These are phyloP conservation scores for Corydoras sp. DNA, from an alignment of 2,113 vertebrate species.

Conservation along the genomic window DNA sequence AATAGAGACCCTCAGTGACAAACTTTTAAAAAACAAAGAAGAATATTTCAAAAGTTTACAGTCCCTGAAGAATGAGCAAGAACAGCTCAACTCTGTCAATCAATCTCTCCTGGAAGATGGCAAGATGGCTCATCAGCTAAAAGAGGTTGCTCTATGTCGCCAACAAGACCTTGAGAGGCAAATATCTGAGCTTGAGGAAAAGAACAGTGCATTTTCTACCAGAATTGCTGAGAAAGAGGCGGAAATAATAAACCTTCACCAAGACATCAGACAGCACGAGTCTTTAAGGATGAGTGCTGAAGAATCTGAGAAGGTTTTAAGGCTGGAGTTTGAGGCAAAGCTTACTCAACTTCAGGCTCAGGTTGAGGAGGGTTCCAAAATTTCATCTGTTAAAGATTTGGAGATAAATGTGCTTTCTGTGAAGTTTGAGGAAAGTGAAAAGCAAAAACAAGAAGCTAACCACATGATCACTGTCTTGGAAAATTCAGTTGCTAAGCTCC, in stretches of 20 bases:
- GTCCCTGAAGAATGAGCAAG: not conserved
- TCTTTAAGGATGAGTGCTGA: conserved; percentile 6
- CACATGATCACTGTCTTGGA: not conserved
- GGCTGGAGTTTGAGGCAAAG: not conserved
- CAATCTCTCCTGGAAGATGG: conserved; percentile 6
- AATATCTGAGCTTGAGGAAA: no score
- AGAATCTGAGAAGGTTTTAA: not conserved
- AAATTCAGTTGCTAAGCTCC: not conserved
- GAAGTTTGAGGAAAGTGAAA: not conserved
- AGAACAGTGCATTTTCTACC: no score
- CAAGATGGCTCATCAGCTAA: not conserved
- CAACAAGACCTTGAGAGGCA: not conserved
- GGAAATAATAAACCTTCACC: not conserved
- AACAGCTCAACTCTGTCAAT: not conserved
- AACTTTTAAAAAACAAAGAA: conserved; percentile 13
- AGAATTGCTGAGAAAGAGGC: not conserved
- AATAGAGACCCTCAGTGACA: conserved; percentile 2
- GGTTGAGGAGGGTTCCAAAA: not conserved
- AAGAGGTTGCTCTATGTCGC: no score
- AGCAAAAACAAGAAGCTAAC: not conserved
- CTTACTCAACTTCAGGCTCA: not conserved
- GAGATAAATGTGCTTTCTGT: not conserved
- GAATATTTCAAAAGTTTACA: not conserved
- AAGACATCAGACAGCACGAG: conserved; percentile 32
- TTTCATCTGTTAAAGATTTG: not conserved